A percentile compares a stretch with the other conserved stretches of the same genome.
phyloP scores from a whole-genome alignment of 2,888 invertebrate species.

The Branchellion lobata region DNA sequence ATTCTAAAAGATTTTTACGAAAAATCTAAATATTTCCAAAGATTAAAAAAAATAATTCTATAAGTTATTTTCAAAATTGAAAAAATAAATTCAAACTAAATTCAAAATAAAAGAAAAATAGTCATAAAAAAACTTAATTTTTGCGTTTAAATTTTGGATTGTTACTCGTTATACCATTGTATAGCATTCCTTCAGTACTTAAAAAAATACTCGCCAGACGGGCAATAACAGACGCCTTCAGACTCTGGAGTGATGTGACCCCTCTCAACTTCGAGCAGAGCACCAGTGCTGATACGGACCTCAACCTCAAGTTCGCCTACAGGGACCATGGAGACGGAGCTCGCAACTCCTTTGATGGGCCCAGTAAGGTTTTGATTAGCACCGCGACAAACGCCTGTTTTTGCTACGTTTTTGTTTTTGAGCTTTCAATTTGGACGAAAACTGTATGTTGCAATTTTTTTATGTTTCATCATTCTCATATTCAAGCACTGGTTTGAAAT shows the following conservation, averaged over 20 bases:
- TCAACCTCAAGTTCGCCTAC: constrained; percentile 56
- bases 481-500: too few relatives aligned
- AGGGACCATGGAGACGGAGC: constrained; percentile 57
- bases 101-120: background rate
- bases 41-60: too few relatives aligned
- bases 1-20: constrained; percentile 48
- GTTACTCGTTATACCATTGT: too few relatives aligned
- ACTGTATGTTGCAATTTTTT: too few relatives aligned
- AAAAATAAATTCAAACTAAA: too few relatives aligned
- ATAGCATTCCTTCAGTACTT: too few relatives aligned
- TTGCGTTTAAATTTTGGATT: too few relatives aligned
- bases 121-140: background rate
- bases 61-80: too few relatives aligned
- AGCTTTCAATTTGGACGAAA: background rate
- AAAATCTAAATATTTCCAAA: background rate
- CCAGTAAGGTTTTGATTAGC: constrained; percentile 56
- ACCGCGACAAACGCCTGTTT: too few relatives aligned
- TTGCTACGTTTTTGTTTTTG: background rate
- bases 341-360: constrained; percentile 58
- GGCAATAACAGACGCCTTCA: constrained; percentile 55
- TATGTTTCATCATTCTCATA: too few relatives aligned
- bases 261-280: constrained; percentile 55
- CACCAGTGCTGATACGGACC: constrained; percentile 54
- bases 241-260: constrained; percentile 57
- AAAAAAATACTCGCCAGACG: too few relatives aligned